phyloP scores from a whole-genome alignment of 2,113 vertebrate genomes.

The Fulmarus glacialis region DNA sequence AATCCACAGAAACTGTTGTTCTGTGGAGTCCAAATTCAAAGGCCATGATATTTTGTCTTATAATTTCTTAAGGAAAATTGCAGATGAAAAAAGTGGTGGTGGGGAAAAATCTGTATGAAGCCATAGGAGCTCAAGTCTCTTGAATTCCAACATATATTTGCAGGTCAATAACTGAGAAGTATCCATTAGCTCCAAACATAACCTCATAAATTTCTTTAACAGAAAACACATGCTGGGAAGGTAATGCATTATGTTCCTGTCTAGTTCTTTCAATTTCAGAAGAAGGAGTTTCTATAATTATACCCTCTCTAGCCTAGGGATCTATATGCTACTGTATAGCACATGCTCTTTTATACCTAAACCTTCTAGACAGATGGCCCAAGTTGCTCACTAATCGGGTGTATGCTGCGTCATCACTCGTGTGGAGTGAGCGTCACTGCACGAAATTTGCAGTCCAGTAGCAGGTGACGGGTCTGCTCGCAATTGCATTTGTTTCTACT shows the following conservation, averaged over 20 bases:
- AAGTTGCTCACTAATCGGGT: background rate
- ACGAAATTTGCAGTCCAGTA: background rate
- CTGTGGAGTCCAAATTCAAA: background rate
- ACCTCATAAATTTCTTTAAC: background rate
- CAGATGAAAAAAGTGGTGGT: background rate
- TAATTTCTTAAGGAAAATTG: conserved; percentile 4
- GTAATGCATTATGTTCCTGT: background rate
- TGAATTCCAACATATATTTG: background rate
- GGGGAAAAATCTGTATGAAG: background rate
- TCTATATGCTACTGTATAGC: background rate
- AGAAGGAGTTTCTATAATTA: background rate
- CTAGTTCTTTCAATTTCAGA: background rate
- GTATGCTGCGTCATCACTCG: background rate
- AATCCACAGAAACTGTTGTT: background rate
- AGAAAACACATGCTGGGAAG: background rate
- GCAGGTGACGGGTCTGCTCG: background rate
- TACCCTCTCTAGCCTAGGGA: background rate
- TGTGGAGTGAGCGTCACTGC: background rate
- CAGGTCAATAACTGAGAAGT: background rate
- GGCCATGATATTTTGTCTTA: background rate
- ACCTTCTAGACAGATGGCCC: no score
- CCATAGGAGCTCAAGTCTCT: background rate
- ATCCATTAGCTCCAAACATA: background rate
- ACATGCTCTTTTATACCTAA: background rate
- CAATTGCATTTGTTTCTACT: background rate